A percentile compares a stretch with the other conserved stretches of the same genome.
These are phyloP conservation scores for Ceratina japonica DNA, from an alignment of 1,140 invertebrate genomes.

Conservation along the genomic window DNA sequence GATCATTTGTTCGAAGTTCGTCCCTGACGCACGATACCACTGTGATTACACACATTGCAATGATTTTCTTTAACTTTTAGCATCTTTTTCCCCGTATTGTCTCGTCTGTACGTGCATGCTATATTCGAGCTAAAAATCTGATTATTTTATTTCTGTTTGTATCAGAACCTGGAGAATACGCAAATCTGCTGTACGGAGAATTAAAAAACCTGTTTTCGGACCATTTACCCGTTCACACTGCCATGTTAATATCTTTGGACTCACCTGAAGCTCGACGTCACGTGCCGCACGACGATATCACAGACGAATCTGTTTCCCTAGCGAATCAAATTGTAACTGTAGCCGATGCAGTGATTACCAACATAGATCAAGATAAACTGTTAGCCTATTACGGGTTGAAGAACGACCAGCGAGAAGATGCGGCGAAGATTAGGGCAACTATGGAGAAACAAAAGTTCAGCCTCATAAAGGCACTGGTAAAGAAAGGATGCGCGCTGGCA, in stretches of 20 bases:
- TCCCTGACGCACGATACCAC: constrained; percentile 33
- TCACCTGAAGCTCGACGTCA: constrained; percentile 77
- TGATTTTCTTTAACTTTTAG: neutral
- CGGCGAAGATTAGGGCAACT: constrained; percentile 87
- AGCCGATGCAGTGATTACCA: constrained; percentile 84
- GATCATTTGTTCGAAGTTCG: constrained; percentile 4
- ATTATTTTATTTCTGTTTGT: constrained; percentile 23
- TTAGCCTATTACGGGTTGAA: constrained; percentile 90
- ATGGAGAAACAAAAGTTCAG: constrained; percentile 91
- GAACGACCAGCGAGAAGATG: constrained; percentile 87
- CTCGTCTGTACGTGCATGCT: too few species aligned
- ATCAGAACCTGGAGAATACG: constrained; percentile 80
- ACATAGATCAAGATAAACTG: constrained; percentile 87
- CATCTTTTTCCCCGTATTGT: too few species aligned
- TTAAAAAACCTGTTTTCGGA: constrained; percentile 85
- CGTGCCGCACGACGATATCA: constrained; percentile 79
- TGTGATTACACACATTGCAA: constrained; percentile 23
- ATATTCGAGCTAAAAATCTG: neutral
- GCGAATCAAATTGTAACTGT: constrained; percentile 82
- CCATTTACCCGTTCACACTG: constrained; percentile 87
- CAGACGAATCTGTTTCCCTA: constrained; percentile 79
- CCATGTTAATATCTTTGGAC: constrained; percentile 89
- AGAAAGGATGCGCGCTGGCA: constrained; percentile 87
- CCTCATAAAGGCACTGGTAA: constrained; percentile 88
- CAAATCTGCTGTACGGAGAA: constrained; percentile 88